These are phyloP conservation scores for Pseudachorutes palmiensis DNA, from an alignment of 1,140 invertebrate species.

Conservation along the genomic window DNA sequence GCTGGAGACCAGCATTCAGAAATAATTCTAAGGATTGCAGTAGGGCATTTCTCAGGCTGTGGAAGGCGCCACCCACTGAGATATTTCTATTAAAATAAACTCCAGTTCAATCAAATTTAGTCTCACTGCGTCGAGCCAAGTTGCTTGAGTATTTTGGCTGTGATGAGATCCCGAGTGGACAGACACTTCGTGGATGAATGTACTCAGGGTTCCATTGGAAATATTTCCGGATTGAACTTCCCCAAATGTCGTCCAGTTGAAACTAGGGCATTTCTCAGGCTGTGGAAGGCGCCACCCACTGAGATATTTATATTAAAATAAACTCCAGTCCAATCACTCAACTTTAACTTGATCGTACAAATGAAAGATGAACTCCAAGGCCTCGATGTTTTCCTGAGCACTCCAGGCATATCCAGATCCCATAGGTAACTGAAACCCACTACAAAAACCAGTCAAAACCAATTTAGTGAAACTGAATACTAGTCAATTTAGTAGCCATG, in stretches of 20 bases:
- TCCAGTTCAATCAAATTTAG: background rate
- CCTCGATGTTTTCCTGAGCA: slow-evolving; percentile 94
- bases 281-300: slow-evolving; percentile 63
- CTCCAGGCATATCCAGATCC: slow-evolving; percentile 96
- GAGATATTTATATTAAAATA: slow-evolving; percentile 58
- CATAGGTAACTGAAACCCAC: slow-evolving; percentile 24
- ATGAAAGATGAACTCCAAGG: slow-evolving; percentile 88
- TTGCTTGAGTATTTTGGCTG: slow-evolving; percentile 32
- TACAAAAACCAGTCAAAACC: no score
- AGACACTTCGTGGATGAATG: slow-evolving; percentile 33
- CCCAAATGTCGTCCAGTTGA: slow-evolving; percentile 36
- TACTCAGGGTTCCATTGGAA: slow-evolving; percentile 33
- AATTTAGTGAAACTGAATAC: no score
- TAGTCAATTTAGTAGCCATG: background rate
- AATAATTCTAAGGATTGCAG: slow-evolving; percentile 75
- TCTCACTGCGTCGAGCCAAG: slow-evolving; percentile 26
- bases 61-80: slow-evolving; percentile 62
- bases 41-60: slow-evolving; percentile 64
- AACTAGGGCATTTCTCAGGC: slow-evolving; percentile 62
- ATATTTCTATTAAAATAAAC: no score
- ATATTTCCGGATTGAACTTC: slow-evolving; percentile 24
- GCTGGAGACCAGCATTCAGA: slow-evolving; percentile 75
- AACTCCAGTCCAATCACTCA: no score
- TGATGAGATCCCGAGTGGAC: no score
- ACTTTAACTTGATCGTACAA: slow-evolving; percentile 72